These are phyloP conservation scores for Dipus sagitta DNA, from an alignment of 2,797 vertebrate genomes.

Conservation along the genomic window DNA sequence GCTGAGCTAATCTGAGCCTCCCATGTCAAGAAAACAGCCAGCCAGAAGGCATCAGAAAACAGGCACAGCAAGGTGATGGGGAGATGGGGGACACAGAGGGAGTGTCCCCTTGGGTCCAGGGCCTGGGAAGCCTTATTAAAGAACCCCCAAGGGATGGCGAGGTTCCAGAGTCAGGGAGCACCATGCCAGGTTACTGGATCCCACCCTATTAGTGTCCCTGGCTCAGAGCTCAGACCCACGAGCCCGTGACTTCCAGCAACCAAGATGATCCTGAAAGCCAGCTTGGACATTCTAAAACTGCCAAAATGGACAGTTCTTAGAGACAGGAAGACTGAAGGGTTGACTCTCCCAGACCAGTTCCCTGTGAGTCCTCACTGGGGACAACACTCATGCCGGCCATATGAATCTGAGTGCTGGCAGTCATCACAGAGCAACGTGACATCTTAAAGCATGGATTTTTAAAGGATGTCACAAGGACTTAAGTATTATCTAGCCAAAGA, in stretches of 20 bases:
- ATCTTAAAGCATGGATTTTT: fast-evolving
- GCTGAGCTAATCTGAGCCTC: background rate
- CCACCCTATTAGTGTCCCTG: background rate
- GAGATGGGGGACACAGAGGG: background rate
- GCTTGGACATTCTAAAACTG: background rate
- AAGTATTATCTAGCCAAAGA: background rate
- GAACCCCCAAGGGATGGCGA: background rate
- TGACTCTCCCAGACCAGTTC: no score
- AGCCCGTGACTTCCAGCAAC: background rate
- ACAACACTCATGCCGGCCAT: background rate
- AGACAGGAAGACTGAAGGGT: background rate
- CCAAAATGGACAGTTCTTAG: background rate
- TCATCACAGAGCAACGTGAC: fast-evolving
- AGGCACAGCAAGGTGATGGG: background rate
- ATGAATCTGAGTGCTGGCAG: background rate
- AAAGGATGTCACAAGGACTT: background rate
- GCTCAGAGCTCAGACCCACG: background rate
- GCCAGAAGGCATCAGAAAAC: background rate
- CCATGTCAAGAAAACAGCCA: background rate
- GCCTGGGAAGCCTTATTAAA: background rate
- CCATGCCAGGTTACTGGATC: background rate
- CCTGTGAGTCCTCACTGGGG: background rate
- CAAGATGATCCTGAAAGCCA: background rate
- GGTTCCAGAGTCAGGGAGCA: background rate
- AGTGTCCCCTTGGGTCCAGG: background rate